Conservation (phyloP, 1,140 invertebrate genomes). For the Steinernema khuongi region DNA sequence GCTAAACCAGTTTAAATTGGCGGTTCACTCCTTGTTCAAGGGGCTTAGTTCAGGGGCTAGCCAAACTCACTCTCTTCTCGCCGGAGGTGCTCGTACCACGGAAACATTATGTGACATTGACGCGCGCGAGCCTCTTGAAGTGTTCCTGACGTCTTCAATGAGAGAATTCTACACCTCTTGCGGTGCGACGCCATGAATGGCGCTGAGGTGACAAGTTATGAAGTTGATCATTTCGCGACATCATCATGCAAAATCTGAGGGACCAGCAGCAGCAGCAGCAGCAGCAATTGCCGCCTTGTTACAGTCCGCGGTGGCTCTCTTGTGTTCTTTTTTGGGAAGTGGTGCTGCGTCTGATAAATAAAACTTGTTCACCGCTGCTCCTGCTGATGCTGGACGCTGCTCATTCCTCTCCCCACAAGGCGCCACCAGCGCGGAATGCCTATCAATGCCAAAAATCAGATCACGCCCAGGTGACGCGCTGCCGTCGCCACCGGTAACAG, state of each 20-base stretch:
- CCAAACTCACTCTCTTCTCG: background rate
- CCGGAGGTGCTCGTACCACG: background rate
- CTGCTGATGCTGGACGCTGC: too few species aligned
- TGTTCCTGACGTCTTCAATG: too few species aligned
- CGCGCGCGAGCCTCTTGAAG: background rate
- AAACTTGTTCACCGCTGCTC: constrained; percentile 14
- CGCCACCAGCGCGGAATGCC: background rate
- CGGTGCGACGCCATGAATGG: background rate
- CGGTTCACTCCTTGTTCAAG: background rate
- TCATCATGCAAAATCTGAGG: background rate
- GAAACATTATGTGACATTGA: constrained; percentile 13
- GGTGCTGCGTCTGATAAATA: background rate
- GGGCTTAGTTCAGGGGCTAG: background rate
- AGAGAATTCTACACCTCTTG: background rate
- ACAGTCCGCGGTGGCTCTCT: background rate
- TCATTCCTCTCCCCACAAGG: background rate
- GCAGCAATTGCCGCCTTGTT: background rate
- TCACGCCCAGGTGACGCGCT: too few species aligned
- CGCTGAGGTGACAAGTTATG: background rate
- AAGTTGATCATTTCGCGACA: background rate
- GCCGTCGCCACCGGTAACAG: too few species aligned
- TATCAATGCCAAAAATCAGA: constrained; percentile 11
- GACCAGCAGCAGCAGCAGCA: background rate
- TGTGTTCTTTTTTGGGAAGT: constrained; percentile 4
- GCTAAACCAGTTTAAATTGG: background rate